A percentile compares a stretch with the other conserved stretches of the same genome.
These are phyloP conservation scores for Rhegmatorhina hoffmannsi DNA, from an alignment of 2,113 vertebrate genomes.

Conservation along the genomic window DNA sequence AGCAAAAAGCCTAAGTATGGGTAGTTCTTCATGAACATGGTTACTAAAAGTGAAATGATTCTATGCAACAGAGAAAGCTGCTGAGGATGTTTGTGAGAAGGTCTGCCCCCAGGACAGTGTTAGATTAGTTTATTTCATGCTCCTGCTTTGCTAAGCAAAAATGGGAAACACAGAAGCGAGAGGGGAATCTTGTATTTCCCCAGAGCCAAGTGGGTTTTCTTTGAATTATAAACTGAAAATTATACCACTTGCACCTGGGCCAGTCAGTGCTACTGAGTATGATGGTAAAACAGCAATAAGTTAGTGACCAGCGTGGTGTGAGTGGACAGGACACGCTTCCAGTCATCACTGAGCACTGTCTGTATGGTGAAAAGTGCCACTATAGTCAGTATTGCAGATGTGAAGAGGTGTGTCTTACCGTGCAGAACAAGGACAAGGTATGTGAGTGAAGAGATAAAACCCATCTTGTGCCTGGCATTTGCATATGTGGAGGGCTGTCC, in stretches of 20 bases:
- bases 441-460: rapidly evolving
- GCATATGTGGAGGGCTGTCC: background rate
- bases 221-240: background rate
- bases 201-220: background rate
- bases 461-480: background rate
- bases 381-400: no score
- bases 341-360: background rate
- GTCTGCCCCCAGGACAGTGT: rapidly evolving
- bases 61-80: background rate
- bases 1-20: rapidly evolving
- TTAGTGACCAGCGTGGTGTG: background rate
- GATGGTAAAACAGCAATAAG: background rate
- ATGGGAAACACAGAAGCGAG: rapidly evolving
- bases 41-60: rapidly evolving
- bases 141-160: background rate
- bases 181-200: background rate
- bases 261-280: background rate
- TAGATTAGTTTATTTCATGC: background rate
- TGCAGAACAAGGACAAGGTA: background rate
- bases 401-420: rapidly evolving
- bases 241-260: rapidly evolving
- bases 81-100: background rate
- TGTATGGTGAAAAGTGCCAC: no score
- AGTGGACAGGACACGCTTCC: rapidly evolving
- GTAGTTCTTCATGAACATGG: rapidly evolving